Conservation (phyloP, 2,888 invertebrate genomes). For the Xanthia togata region DNA sequence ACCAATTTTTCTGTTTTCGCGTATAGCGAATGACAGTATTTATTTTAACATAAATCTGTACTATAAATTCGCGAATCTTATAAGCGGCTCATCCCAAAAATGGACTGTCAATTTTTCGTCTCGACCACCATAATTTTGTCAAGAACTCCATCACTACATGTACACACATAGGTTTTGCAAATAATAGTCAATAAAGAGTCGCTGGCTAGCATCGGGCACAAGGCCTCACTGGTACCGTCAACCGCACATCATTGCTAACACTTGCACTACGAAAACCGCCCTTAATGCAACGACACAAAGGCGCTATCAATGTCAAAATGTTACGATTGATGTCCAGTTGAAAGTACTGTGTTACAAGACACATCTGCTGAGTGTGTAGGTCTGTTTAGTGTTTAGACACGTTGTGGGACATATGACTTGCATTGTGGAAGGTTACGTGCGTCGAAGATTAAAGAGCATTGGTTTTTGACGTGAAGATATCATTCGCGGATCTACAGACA, state of each 20-base stretch:
- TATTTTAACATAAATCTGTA: too few relatives aligned
- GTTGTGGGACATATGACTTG: slow-evolving; percentile 32
- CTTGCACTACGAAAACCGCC: background rate
- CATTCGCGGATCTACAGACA: background rate
- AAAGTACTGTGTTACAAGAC: slow-evolving; percentile 28
- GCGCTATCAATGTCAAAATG: background rate
- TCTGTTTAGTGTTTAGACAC: slow-evolving; percentile 45
- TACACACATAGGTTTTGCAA: slow-evolving; percentile 50
- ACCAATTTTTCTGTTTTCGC: background rate
- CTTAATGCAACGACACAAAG: background rate
- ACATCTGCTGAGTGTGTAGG: slow-evolving; percentile 50
- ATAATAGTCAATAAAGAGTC: slow-evolving; percentile 67
- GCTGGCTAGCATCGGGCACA: slow-evolving; percentile 64
- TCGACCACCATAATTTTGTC: background rate
- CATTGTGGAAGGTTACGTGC: slow-evolving; percentile 7
- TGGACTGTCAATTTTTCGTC: too few relatives aligned
- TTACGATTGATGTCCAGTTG: background rate
- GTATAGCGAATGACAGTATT: background rate
- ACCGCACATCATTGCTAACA: background rate
- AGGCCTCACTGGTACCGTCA: slow-evolving; percentile 53
- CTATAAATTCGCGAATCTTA: too few relatives aligned
- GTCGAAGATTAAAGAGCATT: background rate
- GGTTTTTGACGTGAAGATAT: background rate
- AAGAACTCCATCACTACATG: slow-evolving; percentile 17
- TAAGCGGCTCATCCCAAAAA: too few relatives aligned